phyloP scores from a whole-genome alignment of 2,888 invertebrate genomes.

The Drepanosiphum platanoidis region DNA sequence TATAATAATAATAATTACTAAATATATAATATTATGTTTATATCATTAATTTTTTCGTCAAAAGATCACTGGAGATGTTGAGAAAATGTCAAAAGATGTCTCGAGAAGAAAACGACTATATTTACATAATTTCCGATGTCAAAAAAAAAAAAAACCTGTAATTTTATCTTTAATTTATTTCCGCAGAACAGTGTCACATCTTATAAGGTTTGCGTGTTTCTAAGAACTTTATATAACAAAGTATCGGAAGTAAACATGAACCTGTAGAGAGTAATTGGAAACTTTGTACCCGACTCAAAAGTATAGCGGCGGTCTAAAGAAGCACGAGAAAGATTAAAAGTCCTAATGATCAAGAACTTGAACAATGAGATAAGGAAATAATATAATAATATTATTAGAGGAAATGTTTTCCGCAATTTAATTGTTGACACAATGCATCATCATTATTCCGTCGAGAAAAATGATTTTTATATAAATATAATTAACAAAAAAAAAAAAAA shows the following conservation, averaged over 20 bases:
- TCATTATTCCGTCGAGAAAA: background rate
- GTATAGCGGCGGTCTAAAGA: background rate
- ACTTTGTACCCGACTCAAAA: background rate
- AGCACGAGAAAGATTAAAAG: background rate
- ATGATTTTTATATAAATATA: background rate
- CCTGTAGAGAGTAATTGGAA: conserved; percentile 25
- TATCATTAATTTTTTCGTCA: background rate
- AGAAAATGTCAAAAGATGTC: background rate
- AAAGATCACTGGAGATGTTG: background rate
- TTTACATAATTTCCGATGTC: conserved; percentile 33
- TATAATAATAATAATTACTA: background rate
- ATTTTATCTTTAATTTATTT: conserved; percentile 37
- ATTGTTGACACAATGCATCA: background rate
- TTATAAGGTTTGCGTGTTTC: background rate
- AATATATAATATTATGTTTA: background rate
- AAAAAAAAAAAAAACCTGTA: background rate
- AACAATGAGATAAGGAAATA: background rate
- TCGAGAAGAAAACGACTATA: background rate
- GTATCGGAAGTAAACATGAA: conserved; percentile 21
- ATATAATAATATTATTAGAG: background rate
- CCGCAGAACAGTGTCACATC: background rate
- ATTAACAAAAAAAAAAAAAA: background rate
- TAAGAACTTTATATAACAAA: background rate
- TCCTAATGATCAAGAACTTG: background rate
- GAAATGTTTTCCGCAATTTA: background rate